Evolutionary conservation across 2,888 invertebrate genomes (phyloP).

Genomic region (Seira ritae): DNA sequence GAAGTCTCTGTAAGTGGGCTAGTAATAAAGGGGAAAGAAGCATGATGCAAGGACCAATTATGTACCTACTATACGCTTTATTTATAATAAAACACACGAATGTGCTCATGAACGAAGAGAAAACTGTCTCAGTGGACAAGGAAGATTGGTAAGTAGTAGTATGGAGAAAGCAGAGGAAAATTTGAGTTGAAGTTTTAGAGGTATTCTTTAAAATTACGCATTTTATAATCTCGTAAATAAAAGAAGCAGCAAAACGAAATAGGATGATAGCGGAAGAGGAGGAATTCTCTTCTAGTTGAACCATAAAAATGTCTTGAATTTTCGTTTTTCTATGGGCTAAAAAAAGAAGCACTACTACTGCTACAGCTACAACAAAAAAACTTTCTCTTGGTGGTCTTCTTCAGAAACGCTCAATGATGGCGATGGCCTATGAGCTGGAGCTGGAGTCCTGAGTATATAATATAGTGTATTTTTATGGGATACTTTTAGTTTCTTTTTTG

Average conservation of each 20-base stretch:
- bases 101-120: not conserved
- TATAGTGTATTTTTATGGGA: not conserved
- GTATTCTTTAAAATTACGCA: not conserved
- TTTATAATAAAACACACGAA: not conserved
- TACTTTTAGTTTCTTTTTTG: not conserved
- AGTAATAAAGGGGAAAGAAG: not conserved
- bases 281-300: not conserved
- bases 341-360: no score
- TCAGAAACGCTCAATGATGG: not conserved
- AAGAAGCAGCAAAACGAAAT: not conserved
- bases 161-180: no score
- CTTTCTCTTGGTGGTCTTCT: not conserved
- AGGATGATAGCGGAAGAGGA: not conserved
- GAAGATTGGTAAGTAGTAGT: no score
- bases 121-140: not conserved
- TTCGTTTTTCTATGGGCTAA: not conserved
- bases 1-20: not conserved
- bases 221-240: not conserved
- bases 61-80: not conserved
- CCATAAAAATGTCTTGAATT: not conserved
- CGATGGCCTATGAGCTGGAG: not conserved
- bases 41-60: not conserved
- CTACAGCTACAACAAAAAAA: not conserved
- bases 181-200: not conserved
- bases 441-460: not conserved